Percentiles rank a stretch among this genome's conserved stretches.
phyloP scores from a whole-genome alignment of 2,888 invertebrate genomes.

The Lepas anatifera region DNA sequence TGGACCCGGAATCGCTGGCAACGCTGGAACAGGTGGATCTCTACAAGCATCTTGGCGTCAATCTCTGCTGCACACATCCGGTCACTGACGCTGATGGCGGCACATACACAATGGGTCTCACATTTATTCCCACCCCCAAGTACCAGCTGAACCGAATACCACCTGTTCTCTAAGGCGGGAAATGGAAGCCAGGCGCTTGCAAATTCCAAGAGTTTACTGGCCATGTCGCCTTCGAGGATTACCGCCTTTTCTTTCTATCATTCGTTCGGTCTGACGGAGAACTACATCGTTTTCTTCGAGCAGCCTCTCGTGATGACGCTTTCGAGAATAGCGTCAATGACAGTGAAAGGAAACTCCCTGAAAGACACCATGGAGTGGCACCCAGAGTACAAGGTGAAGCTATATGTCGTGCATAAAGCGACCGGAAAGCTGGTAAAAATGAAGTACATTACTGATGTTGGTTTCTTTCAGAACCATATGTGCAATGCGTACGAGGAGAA shows the following conservation, averaged over 20 bases:
- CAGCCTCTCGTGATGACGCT: conserved; percentile 37
- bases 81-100: conserved; percentile 34
- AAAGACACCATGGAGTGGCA: conserved; percentile 35
- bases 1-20: conserved; percentile 35
- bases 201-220: not conserved
- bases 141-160: conserved; percentile 31
- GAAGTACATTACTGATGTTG: conserved; percentile 33
- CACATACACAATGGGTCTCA: conserved; percentile 37
- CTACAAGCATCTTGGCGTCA: conserved; percentile 33
- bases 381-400: conserved; percentile 34
- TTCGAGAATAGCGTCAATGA: conserved; percentile 33
- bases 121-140: conserved; percentile 31
- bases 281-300: conserved; percentile 42
- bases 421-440: conserved; percentile 32
- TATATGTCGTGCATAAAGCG: conserved; percentile 34
- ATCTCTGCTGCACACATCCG: conserved; percentile 37
- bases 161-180: conserved; percentile 19
- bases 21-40: conserved; percentile 33
- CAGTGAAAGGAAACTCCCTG: conserved; percentile 32
- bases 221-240: conserved; percentile 28
- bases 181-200: not conserved
- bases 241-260: conserved; percentile 37
- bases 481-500: conserved; percentile 42
- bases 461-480: conserved; percentile 42
- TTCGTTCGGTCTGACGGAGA: conserved; percentile 42